A percentile compares a stretch with the other conserved stretches of the same genome.
phyloP scores from a whole-genome alignment of 2,113 vertebrate species.

The Potamarius usumacintae region DNA sequence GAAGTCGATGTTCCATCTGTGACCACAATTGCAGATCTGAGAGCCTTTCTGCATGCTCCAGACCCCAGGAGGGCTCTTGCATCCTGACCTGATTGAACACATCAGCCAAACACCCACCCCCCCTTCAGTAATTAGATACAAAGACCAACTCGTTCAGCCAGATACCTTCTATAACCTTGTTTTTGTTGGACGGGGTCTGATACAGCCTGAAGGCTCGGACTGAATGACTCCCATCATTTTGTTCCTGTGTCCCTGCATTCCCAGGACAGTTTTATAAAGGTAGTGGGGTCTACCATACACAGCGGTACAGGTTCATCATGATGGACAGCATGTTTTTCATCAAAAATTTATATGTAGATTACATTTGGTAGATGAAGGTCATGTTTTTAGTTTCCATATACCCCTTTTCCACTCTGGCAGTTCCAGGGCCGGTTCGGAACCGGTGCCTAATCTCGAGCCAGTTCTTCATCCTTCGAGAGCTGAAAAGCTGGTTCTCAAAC shows the following conservation, averaged over 20 bases:
- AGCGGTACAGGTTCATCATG: not conserved
- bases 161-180: conserved; percentile 34
- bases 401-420: too few relatives aligned
- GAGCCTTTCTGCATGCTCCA: not conserved
- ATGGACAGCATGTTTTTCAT: not conserved
- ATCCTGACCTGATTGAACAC: not conserved
- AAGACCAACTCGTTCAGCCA: too few relatives aligned
- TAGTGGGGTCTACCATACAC: not conserved
- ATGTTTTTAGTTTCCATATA: not conserved
- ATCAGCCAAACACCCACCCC: not conserved
- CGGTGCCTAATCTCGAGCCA: too few relatives aligned
- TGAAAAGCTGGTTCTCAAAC: too few relatives aligned
- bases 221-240: conserved; percentile 29
- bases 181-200: conserved; percentile 13
- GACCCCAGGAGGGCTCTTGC: not conserved
- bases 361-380: not conserved
- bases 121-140: not conserved
- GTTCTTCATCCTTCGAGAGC: too few relatives aligned
- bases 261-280: conserved; percentile 31
- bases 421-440: too few relatives aligned
- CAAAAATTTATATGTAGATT: too few relatives aligned
- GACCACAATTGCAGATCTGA: not conserved
- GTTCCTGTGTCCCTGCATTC: conserved; percentile 45
- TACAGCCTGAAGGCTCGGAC: conserved; percentile 24
- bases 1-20: not conserved